Conservation (phyloP, 2,888 invertebrate genomes). For the Oasisia sp. region DNA sequence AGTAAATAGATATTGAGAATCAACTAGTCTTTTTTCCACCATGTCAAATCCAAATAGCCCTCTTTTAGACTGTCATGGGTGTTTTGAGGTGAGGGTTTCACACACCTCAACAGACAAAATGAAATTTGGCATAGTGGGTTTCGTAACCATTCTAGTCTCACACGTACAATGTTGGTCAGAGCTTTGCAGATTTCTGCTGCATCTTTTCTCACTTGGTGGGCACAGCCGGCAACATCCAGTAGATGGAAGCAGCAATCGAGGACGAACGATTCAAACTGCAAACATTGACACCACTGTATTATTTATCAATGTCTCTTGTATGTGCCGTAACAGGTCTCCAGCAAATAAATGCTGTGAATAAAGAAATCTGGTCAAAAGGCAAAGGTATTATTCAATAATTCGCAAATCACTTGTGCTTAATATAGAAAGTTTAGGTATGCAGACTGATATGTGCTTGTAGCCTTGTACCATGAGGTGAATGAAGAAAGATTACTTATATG, state of each 20-base stretch:
- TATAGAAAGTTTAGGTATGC: no score
- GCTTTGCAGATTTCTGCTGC: constrained; percentile 47
- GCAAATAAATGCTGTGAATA: no score
- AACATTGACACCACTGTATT: constrained; percentile 5
- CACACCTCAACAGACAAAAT: not conserved
- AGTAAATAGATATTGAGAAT: not conserved
- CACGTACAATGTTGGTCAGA: constrained; percentile 50
- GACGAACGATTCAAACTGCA: constrained; percentile 58
- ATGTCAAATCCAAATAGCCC: no score
- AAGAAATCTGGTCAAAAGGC: no score
- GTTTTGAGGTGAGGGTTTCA: no score
- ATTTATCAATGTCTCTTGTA: not conserved
- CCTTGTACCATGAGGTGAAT: no score
- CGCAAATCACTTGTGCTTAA: no score
- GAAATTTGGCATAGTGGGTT: not conserved
- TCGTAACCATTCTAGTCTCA: not conserved
- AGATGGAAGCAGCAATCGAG: constrained; percentile 58
- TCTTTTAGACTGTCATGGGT: no score
- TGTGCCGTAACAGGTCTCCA: not conserved
- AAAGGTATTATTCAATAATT: no score
- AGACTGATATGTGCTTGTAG: no score
- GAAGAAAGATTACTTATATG: no score
- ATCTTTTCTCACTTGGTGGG: constrained; percentile 66
- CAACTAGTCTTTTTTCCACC: not conserved
- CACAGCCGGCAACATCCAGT: constrained; percentile 70